These are phyloP conservation scores for Brenthis daphne DNA, from an alignment of 2,888 invertebrate genomes.

Conservation along the genomic window DNA sequence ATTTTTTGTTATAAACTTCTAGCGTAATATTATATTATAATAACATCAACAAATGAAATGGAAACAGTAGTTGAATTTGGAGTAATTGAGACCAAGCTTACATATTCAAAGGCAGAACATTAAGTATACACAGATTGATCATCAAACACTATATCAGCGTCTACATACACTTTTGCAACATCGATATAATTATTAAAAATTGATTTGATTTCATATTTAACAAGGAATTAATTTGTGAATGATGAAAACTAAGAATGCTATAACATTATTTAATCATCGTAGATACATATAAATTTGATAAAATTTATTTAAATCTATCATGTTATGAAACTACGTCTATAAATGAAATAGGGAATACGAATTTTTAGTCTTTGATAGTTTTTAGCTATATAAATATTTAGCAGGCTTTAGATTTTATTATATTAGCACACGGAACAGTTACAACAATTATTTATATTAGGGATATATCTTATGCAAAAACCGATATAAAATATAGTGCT, in stretches of 20 bases:
- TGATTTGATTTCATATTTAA: slow-evolving; percentile 30
- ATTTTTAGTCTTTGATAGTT: slow-evolving; percentile 34
- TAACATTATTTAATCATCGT: slow-evolving; percentile 9
- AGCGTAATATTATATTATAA: not conserved
- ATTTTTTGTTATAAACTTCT: too few species aligned
- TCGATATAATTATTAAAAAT: slow-evolving; percentile 33
- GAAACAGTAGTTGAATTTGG: slow-evolving; percentile 26
- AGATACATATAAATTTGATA: slow-evolving; percentile 37
- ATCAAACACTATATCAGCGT: slow-evolving; percentile 35
- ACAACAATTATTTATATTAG: slow-evolving; percentile 30
- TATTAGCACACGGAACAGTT: slow-evolving; percentile 33
- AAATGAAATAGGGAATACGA: slow-evolving; percentile 27
- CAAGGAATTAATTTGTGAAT: slow-evolving; percentile 7
- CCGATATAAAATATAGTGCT: slow-evolving; percentile 39
- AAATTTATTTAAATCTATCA: slow-evolving; percentile 27
- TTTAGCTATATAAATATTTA: slow-evolving; percentile 33
- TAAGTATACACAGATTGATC: slow-evolving; percentile 39
- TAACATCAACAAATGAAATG: not conserved
- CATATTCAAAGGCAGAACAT: slow-evolving; percentile 61
- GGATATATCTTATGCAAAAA: slow-evolving; percentile 36
- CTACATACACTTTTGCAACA: slow-evolving; percentile 35
- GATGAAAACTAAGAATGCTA: slow-evolving; percentile 5
- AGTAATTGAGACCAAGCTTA: slow-evolving; percentile 73
- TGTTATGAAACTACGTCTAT: slow-evolving; percentile 28
- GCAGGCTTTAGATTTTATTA: slow-evolving; percentile 33